A percentile compares a stretch with the other conserved stretches of the same genome.
Conservation (phyloP, 2,888 invertebrate species). For the Clostera curtula region DNA sequence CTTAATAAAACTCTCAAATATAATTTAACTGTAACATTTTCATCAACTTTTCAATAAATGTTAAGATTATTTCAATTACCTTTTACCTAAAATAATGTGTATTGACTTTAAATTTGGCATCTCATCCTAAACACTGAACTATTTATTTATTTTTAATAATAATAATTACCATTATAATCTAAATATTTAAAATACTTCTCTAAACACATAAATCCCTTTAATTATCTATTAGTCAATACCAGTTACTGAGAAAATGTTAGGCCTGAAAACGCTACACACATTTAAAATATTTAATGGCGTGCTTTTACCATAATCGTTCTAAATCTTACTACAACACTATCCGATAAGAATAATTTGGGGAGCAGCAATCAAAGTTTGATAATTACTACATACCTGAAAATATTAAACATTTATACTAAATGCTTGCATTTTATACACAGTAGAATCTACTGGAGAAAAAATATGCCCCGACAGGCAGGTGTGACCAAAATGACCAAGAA, state of each 20-base stretch:
- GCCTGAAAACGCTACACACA: conserved; percentile 68
- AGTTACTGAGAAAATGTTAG: conserved; percentile 65
- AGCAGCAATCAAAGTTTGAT: no score
- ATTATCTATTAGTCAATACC: conserved; percentile 71
- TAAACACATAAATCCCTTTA: conserved; percentile 74
- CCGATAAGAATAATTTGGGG: no score
- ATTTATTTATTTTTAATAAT: conserved; percentile 55
- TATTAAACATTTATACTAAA: no score
- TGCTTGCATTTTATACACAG: no score
- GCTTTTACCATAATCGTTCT: no score
- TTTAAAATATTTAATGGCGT: no score
- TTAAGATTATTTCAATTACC: conserved; percentile 70
- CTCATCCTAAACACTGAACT: conserved; percentile 74
- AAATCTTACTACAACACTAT: no score
- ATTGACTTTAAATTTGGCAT: conserved; percentile 82
- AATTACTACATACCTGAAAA: no score
- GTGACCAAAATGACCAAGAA: no score
- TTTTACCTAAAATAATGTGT: conserved; percentile 77
- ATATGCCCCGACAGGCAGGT: no score
- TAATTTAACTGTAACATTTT: conserved; percentile 74
- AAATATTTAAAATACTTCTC: conserved; percentile 75
- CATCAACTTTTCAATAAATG: conserved; percentile 71
- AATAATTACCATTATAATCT: conserved; percentile 58
- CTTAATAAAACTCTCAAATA: conserved; percentile 75
- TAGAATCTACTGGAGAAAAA: no score